These are phyloP conservation scores for Pionites leucogaster DNA, from an alignment of 2,113 vertebrate species.

Conservation along the genomic window DNA sequence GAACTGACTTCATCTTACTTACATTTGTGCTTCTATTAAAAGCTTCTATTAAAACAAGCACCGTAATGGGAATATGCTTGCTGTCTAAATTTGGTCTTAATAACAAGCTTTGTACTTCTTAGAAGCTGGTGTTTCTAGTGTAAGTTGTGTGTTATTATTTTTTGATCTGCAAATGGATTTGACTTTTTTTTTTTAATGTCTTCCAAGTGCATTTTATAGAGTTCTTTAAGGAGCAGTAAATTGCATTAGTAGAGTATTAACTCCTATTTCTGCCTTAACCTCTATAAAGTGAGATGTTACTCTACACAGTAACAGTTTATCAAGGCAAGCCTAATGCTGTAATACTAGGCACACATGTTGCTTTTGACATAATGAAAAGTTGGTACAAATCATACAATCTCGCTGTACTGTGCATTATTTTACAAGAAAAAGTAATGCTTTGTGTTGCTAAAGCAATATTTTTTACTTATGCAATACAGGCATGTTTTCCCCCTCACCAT, in stretches of 20 bases:
- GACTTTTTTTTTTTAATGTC: neutral
- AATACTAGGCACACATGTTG: neutral
- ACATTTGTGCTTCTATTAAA: neutral
- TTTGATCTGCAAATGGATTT: neutral
- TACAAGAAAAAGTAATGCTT: slow-evolving; percentile 1
- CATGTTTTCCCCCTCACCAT: neutral
- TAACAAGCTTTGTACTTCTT: neutral
- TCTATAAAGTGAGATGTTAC: neutral
- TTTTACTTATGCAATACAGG: neutral
- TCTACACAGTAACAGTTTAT: neutral
- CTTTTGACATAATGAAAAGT: neutral
- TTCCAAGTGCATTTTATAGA: neutral
- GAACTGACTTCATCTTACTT: neutral
- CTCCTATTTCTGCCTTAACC: neutral
- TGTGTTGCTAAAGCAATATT: neutral
- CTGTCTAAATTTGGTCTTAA: neutral
- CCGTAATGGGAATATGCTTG: neutral
- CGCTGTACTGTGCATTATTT: neutral
- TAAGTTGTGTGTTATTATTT: neutral
- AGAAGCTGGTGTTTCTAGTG: neutral
- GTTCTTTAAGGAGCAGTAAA: neutral
- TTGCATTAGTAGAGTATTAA: neutral
- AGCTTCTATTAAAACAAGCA: neutral
- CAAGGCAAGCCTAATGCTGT: neutral
- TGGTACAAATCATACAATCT: neutral